These are phyloP conservation scores for Cataglyphis altisquamis DNA, from an alignment of 2,888 invertebrate species.

Conservation along the genomic window DNA sequence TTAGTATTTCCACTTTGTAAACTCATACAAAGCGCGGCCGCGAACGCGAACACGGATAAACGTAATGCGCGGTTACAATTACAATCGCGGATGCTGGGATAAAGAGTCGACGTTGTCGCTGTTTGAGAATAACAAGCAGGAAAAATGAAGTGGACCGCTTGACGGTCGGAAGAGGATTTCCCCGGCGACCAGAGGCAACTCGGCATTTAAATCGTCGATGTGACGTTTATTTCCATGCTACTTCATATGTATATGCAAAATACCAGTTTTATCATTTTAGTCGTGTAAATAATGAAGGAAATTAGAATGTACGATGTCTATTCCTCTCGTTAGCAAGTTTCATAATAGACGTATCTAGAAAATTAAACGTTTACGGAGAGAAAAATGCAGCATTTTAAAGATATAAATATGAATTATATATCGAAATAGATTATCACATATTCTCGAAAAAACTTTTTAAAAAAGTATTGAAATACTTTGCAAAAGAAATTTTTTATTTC, in stretches of 20 bases:
- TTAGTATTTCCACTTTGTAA: conserved; percentile 22
- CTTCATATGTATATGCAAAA: neutral
- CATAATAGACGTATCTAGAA: no score
- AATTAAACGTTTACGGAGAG: neutral
- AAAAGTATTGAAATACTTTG: neutral
- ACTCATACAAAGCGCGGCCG: neutral
- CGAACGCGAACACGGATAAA: neutral
- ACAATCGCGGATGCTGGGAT: neutral
- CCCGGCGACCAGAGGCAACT: neutral
- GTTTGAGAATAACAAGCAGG: neutral
- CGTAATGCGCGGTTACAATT: conserved; percentile 5
- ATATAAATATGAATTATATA: neutral
- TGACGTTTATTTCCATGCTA: neutral
- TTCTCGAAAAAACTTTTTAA: neutral
- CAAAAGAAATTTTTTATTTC: neutral
- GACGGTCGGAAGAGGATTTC: neutral
- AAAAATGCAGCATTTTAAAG: neutral
- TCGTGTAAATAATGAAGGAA: neutral
- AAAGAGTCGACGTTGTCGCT: neutral
- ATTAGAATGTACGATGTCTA: neutral
- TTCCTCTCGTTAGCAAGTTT: neutral
- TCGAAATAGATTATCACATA: neutral
- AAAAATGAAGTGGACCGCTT: neutral
- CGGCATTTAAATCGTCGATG: neutral
- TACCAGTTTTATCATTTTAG: neutral